Evolutionary conservation across 2,113 vertebrate species (phyloP).

Genomic region (Sander lucioperca): DNA sequence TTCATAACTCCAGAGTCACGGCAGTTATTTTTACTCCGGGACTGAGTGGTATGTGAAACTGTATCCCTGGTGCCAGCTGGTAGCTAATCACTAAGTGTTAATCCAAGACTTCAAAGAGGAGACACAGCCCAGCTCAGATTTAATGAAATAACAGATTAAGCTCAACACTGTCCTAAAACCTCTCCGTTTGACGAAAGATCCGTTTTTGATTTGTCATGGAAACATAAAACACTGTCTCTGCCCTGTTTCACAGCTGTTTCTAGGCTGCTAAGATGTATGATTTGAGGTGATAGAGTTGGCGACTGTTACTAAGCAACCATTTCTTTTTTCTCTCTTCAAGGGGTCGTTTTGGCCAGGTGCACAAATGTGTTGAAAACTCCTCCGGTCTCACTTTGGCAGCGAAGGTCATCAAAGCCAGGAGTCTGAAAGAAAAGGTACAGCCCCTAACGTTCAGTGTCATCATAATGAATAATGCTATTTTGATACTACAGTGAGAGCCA

Average conservation of each 20-base stretch:
- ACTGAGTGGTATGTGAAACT: constrained; percentile 83
- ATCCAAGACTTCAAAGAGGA: constrained; percentile 82
- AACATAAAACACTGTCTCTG: constrained; percentile 6
- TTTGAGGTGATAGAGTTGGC: background rate
- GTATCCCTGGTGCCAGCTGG: constrained; percentile 81
- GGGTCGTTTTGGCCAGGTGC: constrained; percentile 96
- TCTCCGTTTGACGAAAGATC: constrained; percentile 48
- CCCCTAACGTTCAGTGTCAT: background rate
- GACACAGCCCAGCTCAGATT: constrained; percentile 66
- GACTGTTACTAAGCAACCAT: background rate
- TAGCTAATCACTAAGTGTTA: constrained; percentile 84
- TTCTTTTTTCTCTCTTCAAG: constrained; percentile 73
- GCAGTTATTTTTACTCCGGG: constrained; percentile 83
- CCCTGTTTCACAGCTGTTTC: constrained; percentile 12
- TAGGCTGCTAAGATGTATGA: background rate
- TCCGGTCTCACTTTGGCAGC: constrained; percentile 96
- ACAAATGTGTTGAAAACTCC: constrained; percentile 96
- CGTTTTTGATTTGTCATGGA: constrained; percentile 50
- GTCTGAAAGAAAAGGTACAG: constrained; percentile 92
- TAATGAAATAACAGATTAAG: constrained; percentile 78
- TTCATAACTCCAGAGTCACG: constrained; percentile 83
- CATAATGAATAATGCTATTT: constrained; percentile 19
- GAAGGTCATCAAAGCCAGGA: constrained; percentile 95
- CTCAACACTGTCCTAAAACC: constrained; percentile 36
- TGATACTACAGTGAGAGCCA: constrained; percentile 20